A percentile compares a stretch with the other conserved stretches of the same genome.
phyloP scores from a whole-genome alignment of 2,113 vertebrate genomes.

The Podilymbus podiceps region DNA sequence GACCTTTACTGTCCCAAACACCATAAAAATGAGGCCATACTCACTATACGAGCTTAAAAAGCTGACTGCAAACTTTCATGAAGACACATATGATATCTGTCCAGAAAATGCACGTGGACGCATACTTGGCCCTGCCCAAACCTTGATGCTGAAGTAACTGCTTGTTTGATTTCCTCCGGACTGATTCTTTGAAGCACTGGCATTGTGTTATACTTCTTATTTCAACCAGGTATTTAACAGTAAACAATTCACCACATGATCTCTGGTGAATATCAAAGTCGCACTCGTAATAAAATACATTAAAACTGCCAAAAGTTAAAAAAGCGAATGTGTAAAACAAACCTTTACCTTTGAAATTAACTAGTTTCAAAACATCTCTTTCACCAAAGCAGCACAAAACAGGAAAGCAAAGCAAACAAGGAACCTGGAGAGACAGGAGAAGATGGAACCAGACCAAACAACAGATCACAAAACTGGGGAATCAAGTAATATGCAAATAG shows the following conservation, averaged over 20 bases:
- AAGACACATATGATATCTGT: not conserved
- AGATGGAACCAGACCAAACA: not conserved
- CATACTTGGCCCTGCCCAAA: not conserved
- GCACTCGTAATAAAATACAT: not conserved
- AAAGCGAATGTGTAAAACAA: not conserved
- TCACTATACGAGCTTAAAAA: not conserved
- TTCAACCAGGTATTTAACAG: not conserved
- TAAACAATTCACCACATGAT: not conserved
- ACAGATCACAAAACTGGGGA: slow-evolving; percentile 34
- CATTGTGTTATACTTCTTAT: not conserved
- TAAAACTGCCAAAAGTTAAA: not conserved
- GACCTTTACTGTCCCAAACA: not conserved
- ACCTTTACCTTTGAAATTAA: slow-evolving; percentile 46
- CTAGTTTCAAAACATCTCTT: slow-evolving; percentile 2
- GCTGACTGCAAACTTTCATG: not conserved
- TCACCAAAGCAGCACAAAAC: slow-evolving; percentile 12
- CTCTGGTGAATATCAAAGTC: not conserved
- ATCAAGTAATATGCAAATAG: slow-evolving; percentile 51
- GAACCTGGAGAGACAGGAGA: slow-evolving; percentile 17
- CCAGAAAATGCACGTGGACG: not conserved
- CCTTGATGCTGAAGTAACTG: not conserved
- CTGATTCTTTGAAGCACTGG: not conserved
- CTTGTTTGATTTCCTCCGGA: not conserved
- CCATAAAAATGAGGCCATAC: not conserved
- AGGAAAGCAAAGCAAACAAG: slow-evolving; percentile 34